Evolutionary conservation across 2,888 invertebrate species (phyloP), one percentile per base, ranked within the genome.

Genomic region (Nomada ruficornis): DNA sequence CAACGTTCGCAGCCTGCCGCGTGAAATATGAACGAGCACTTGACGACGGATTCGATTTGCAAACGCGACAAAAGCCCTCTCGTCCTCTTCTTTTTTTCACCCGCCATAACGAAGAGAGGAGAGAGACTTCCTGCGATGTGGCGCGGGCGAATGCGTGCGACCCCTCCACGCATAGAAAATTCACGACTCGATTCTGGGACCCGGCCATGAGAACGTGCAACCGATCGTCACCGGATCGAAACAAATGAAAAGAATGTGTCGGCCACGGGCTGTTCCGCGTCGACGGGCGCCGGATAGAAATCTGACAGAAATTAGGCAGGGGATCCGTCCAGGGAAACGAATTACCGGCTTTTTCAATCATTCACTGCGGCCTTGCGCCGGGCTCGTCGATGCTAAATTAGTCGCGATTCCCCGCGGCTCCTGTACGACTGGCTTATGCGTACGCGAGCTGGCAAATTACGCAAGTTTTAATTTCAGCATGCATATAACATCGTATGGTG

Each of bases 331-430:
- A 79, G 77, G 78, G 57, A 87, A 88, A 82, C 89, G 89, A 90
- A 89, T 90, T 90, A 89, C 67, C 80, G 70, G 84, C 83, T 80
- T 85, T 86, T 84, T 88, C 77, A 87, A 89, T 89, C 86, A 89
- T 89, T 87, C 76, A 88, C 78, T 52, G 11, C 23, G 15, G 18
- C 36, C 57, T 68, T 23, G 47, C 71, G 13, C 11, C 36, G 15
- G 54, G 13, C 59, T 54, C 63, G 23, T 71, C 59, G 20, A 54
- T 55, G 54, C 50, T 65, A 18, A 73, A 68, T 63, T 42, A 52
- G n/a, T 36, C 62, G 29, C 52, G 13, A 23, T 65, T 70, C 47
- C n/a, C 23, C 15, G 47, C 23, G 26, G 23, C 36, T 50, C 64
- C 9, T 18, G 15, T 20, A 13, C 47, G 23, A 47, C 36, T 23